Percentiles rank a stretch among this genome's conserved stretches.
These are phyloP conservation scores for Stenodema calcarata DNA, from an alignment of 2,888 invertebrate genomes.

Conservation along the genomic window DNA sequence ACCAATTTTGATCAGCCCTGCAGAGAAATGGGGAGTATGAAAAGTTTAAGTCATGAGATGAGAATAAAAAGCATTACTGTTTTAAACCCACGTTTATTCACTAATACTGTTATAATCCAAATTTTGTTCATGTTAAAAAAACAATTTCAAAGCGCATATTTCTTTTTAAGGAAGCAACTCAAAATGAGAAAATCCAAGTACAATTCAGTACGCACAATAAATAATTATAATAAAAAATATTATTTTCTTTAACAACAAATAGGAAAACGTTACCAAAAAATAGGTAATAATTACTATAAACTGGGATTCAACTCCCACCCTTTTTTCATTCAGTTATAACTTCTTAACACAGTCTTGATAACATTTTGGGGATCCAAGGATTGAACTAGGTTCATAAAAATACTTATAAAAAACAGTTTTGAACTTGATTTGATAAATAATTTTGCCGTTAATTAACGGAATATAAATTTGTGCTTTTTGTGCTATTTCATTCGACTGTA, in stretches of 20 bases:
- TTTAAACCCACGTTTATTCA: not conserved
- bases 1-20: not conserved
- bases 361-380: not conserved
- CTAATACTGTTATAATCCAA: not conserved
- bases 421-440: too few species aligned
- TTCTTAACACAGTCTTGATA: too few species aligned
- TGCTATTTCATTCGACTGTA: too few species aligned
- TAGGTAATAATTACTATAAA: not conserved
- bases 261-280: not conserved
- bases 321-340: too few species aligned
- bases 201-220: not conserved
- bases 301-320: too few species aligned
- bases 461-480: too few species aligned
- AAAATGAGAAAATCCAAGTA: not conserved
- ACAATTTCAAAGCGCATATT: not conserved
- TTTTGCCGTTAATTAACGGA: too few species aligned
- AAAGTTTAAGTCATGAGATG: not conserved
- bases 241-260: not conserved
- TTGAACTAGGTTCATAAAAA: too few species aligned
- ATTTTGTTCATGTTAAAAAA: not conserved
- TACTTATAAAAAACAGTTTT: too few species aligned
- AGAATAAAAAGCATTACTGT: not conserved
- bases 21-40: not conserved
- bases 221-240: not conserved
- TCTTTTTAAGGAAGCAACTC: not conserved